Percentiles rank a stretch among this genome's conserved stretches.
These are phyloP conservation scores for Anguilla obscura DNA, from an alignment of 2,797 vertebrate species.

Conservation along the genomic window DNA sequence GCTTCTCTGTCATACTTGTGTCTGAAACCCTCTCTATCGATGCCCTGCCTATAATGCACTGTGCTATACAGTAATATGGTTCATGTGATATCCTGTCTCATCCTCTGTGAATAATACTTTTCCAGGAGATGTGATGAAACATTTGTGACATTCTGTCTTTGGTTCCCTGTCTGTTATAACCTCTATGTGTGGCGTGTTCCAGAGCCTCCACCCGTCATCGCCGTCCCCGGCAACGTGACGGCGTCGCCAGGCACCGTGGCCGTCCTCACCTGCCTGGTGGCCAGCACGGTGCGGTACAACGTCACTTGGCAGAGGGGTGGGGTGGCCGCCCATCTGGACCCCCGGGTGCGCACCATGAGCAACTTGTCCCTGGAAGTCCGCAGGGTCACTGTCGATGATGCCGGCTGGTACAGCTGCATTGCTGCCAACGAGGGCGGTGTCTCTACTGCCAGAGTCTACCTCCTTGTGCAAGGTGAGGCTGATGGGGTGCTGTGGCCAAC, in stretches of 20 bases:
- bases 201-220: constrained; percentile 90
- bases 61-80: not conserved
- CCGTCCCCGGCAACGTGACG: constrained; percentile 75
- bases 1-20: not conserved
- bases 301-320: constrained; percentile 85
- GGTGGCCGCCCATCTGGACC: constrained; percentile 68
- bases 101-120: not conserved
- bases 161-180: not conserved
- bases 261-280: constrained; percentile 79
- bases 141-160: not conserved
- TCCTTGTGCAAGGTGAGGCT: constrained; percentile 85
- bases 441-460: constrained; percentile 70
- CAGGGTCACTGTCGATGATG: constrained; percentile 65
- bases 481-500: constrained; percentile 16
- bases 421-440: constrained; percentile 84
- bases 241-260: constrained; percentile 72
- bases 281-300: constrained; percentile 85
- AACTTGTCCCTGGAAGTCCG: constrained; percentile 84
- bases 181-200: constrained; percentile 33
- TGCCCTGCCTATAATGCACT: not conserved
- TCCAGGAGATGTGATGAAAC: not conserved
- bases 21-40: not conserved
- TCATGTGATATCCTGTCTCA: not conserved
- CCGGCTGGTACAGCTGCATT: constrained; percentile 82
- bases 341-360: constrained; percentile 62